These are phyloP conservation scores for Dicerorhinus sumatrensis DNA, from an alignment of 2,113 vertebrate species.

Conservation along the genomic window DNA sequence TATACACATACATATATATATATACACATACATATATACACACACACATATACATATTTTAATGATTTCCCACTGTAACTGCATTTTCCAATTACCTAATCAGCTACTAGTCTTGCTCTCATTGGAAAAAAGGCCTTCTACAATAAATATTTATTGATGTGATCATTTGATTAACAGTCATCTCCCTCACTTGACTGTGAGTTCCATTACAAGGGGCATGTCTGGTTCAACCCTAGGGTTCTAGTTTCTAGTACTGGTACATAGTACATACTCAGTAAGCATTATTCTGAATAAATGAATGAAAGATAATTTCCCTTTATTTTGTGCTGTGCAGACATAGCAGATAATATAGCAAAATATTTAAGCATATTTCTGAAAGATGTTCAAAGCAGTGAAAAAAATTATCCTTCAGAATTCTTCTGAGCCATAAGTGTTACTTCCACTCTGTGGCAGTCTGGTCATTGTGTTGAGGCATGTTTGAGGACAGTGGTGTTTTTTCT, in stretches of 20 bases:
- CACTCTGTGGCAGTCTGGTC: neutral
- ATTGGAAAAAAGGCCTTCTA: neutral
- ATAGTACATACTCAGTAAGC: neutral
- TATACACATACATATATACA: neutral
- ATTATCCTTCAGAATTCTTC: slow-evolving; percentile 16
- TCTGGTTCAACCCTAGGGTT: neutral
- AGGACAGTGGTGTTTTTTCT: neutral
- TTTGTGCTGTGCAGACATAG: neutral
- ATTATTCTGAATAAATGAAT: slow-evolving; percentile 47
- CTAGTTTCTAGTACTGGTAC: neutral
- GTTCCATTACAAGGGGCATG: neutral
- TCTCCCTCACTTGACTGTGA: neutral
- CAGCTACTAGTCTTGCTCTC: neutral
- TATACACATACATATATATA: neutral
- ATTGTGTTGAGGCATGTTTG: neutral
- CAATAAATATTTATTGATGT: slow-evolving; percentile 30
- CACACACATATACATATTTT: neutral
- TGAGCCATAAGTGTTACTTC: neutral
- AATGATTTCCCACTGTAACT: slow-evolving; percentile 20
- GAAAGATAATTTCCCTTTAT: slow-evolving; percentile 35
- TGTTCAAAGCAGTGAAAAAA: neutral
- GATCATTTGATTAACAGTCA: neutral
- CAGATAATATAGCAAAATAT: slow-evolving; percentile 19
- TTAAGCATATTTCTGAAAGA: slow-evolving; percentile 24
- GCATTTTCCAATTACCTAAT: slow-evolving; percentile 15